phyloP scores from a whole-genome alignment of 2,888 invertebrate genomes.

The Seira ritae region DNA sequence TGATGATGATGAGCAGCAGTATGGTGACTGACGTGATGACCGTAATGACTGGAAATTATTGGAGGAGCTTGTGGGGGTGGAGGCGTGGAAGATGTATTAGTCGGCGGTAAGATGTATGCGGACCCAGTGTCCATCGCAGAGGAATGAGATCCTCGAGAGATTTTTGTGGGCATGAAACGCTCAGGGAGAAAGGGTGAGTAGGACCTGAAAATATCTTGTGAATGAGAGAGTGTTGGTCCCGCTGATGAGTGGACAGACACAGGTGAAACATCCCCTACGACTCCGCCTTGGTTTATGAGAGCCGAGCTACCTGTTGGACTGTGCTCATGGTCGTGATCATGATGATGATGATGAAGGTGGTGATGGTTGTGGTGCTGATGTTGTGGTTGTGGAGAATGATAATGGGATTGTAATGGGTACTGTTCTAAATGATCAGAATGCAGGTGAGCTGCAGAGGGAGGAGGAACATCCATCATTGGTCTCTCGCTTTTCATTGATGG shows the following conservation, averaged over 20 bases:
- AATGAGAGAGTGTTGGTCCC: constrained; percentile 20
- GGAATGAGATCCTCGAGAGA: not conserved
- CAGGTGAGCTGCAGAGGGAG: constrained; percentile 45
- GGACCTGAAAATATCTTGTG: constrained; percentile 59
- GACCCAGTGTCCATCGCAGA: not conserved
- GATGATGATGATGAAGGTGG: not conserved
- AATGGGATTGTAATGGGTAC: constrained; percentile 25
- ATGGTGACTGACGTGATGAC: constrained; percentile 20
- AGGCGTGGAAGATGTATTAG: not conserved
- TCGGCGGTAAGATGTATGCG: not conserved
- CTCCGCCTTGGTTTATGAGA: constrained; percentile 1
- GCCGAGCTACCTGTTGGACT: constrained; percentile 8
- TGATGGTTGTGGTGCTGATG: constrained; percentile 13
- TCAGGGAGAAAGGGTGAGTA: constrained; percentile 57
- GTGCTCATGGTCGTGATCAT: not conserved
- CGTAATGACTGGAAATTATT: constrained; percentile 15
- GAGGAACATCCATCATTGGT: constrained; percentile 45
- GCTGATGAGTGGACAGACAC: not conserved
- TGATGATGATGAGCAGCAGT: not conserved
- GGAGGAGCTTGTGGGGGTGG: not conserved
- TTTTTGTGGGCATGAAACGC: constrained; percentile 20
- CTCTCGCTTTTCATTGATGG: constrained; percentile 37
- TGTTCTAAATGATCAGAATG: constrained; percentile 30
- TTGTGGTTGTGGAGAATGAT: constrained; percentile 1
- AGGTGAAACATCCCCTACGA: constrained; percentile 20